Base-by-base conservation (phyloP, 1,140 invertebrate species). In the Galleria mellonella region DNA sequence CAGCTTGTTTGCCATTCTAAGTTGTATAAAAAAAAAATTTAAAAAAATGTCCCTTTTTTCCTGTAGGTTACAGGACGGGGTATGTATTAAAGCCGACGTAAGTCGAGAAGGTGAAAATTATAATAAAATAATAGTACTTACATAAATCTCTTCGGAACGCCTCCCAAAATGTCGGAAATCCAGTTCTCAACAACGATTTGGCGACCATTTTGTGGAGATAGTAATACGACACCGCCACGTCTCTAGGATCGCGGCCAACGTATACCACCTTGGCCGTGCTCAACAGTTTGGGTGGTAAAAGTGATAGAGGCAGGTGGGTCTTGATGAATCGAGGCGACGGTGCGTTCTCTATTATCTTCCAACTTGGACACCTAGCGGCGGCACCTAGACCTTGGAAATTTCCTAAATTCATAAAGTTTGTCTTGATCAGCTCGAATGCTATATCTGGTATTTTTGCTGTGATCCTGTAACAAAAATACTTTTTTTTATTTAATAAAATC, bases 141-240 rank as follows among this genome's bases (percentile, higher is more conserved):
- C 94, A 88, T 64, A 93, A 86, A 83, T 92, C 91, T 33, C 89
- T 88, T 54, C 92, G 75, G 68, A 95, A 96, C 47, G 91, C 91
- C 32, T 93, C 83, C 90, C 92, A 94, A 75, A 93, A 96, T 37
- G 89, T 88, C 11, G 87, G 63, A 57, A 96, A 94, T 43, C 91
- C 89, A 0, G 91, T 90, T 2, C 82, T 62, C 66, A 91, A 93
- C 9, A 91, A 88, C 45, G 91, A 90, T 0, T 93, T 93, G 30
- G 83, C 86, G 17, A 92, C 88, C 35, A 92, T 86, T 62, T 91
- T 89, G 71, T 94, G 92, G 10, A 96, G 88, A 72, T 95, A 91
- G 72, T 92, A 97, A 72, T 92, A 95, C 0, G 94, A 96, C 0
- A 96, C 93, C 0, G 90, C 91, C 0, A 94, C 91, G 72, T 97